phyloP scores from a whole-genome alignment of 2,113 vertebrate species.

The Pipa parva region DNA sequence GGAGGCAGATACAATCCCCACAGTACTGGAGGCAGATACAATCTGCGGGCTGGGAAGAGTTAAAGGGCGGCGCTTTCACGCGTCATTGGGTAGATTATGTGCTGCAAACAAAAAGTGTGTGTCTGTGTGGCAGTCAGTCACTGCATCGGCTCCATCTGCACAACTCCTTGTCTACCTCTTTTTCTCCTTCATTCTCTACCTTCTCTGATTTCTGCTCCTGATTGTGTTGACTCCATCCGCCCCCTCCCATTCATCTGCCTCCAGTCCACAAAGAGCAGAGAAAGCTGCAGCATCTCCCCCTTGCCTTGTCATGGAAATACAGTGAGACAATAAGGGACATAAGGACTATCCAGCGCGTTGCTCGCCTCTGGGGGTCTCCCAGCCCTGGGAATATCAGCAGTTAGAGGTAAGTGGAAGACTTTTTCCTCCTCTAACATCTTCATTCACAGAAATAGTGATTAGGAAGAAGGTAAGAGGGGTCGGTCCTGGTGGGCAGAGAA shows the following conservation, averaged over 20 bases:
- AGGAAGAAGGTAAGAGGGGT: not conserved
- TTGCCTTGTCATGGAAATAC: slow-evolving; percentile 64
- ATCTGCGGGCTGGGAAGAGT: slow-evolving; percentile 74
- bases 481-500: not conserved
- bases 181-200: not conserved
- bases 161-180: slow-evolving; percentile 49
- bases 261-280: slow-evolving; percentile 40
- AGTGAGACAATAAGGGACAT: slow-evolving; percentile 57
- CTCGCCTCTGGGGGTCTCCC: slow-evolving; percentile 44
- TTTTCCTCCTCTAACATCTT: not conserved
- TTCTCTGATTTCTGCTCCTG: slow-evolving; percentile 5
- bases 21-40: no score
- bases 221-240: slow-evolving; percentile 13
- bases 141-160: slow-evolving; percentile 84
- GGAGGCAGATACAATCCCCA: no score
- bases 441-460: slow-evolving; percentile 47
- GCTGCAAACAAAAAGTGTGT: slow-evolving; percentile 98
- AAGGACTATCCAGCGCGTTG: slow-evolving; percentile 16
- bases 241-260: slow-evolving; percentile 32
- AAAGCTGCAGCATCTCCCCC: slow-evolving; percentile 54
- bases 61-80: slow-evolving; percentile 96
- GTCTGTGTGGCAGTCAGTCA: slow-evolving; percentile 88
- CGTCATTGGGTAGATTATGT: slow-evolving; percentile 98
- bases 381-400: slow-evolving; percentile 47
- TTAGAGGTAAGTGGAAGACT: slow-evolving; percentile 57